These are phyloP conservation scores for Tricholaema leucomelas DNA, from an alignment of 2,113 vertebrate genomes.

Conservation along the genomic window DNA sequence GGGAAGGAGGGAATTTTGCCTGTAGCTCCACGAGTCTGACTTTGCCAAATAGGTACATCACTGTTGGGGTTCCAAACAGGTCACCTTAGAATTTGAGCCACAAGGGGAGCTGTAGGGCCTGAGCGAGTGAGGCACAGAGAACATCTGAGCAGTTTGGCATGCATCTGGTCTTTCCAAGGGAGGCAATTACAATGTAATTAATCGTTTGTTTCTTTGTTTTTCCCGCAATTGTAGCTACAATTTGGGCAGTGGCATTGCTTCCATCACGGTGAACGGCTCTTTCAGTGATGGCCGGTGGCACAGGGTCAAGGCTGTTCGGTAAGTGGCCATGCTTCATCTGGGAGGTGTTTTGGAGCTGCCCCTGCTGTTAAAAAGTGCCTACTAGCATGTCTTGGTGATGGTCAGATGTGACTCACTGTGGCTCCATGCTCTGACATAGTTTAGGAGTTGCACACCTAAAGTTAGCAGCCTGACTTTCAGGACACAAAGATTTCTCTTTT, in stretches of 20 bases:
- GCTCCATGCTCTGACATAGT: fast-evolving
- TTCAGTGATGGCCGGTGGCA: constrained; percentile 93
- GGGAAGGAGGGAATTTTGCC: background rate
- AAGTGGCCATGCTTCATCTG: background rate
- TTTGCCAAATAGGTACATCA: background rate
- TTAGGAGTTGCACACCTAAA: background rate
- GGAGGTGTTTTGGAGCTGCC: fast-evolving
- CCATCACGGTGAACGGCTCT: constrained; percentile 86
- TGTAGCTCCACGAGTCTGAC: background rate
- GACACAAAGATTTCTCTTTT: background rate
- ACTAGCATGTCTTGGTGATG: fast-evolving
- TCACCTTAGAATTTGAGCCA: fast-evolving
- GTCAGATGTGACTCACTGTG: background rate
- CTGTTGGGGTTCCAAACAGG: background rate
- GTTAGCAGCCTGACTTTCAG: background rate
- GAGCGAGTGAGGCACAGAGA: background rate
- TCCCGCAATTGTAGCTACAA: constrained; percentile 83
- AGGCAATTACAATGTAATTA: background rate
- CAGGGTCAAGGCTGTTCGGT: constrained; percentile 92
- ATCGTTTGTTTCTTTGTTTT: background rate
- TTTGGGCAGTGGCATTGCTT: constrained; percentile 86
- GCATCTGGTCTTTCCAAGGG: background rate
- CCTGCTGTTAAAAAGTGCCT: background rate
- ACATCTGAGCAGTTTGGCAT: background rate
- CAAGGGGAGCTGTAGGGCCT: background rate